phyloP scores from a whole-genome alignment of 2,797 vertebrate genomes.

The Carapus acus region DNA sequence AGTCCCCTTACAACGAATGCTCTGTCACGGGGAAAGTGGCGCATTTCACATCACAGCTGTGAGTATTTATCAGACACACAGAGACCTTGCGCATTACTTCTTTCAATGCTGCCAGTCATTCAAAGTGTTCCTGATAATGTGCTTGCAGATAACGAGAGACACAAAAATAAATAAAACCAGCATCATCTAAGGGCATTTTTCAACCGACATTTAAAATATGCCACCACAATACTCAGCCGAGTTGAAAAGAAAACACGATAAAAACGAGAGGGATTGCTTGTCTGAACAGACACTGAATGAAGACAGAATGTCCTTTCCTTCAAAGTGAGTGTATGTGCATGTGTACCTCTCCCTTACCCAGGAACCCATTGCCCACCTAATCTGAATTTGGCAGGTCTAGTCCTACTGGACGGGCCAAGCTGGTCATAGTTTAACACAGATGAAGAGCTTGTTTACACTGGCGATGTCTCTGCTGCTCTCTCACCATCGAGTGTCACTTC shows the following conservation, averaged over 20 bases:
- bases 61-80: not conserved
- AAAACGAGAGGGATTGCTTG: slow-evolving; percentile 11
- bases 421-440: slow-evolving; percentile 29
- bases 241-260: too few relatives aligned
- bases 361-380: too few relatives aligned
- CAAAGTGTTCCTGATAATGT: not conserved
- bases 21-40: not conserved
- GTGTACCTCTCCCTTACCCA: not conserved
- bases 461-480: slow-evolving; percentile 11
- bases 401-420: not conserved
- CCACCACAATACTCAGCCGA: not conserved
- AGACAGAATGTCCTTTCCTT: not conserved
- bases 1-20: not conserved
- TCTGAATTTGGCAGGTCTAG: too few relatives aligned
- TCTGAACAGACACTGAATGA: slow-evolving; percentile 24
- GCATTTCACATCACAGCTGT: not conserved
- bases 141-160: not conserved
- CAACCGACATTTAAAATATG: not conserved
- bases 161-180: not conserved
- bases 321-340: slow-evolving; percentile 2
- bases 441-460: slow-evolving; percentile 28
- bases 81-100: not conserved
- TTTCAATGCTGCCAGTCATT: not conserved
- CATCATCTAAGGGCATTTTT: too few relatives aligned
- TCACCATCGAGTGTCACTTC: slow-evolving; percentile 7